Evolutionary conservation across 2,113 vertebrate genomes (phyloP), one percentile per base, ranked within the genome.

Genomic region (Alouatta palliata): DNA sequence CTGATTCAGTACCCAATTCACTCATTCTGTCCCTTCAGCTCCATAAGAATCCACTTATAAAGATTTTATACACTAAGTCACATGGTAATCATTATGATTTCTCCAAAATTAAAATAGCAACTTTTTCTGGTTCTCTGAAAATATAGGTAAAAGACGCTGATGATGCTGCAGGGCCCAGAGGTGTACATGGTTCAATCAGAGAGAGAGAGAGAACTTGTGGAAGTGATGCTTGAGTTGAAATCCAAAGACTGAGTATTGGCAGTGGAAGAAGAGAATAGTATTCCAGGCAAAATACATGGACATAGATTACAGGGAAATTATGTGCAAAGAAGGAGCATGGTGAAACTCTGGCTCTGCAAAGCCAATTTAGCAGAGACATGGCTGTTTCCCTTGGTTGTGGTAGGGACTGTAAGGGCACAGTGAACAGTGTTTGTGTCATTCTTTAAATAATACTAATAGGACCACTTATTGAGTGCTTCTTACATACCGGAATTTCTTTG

Each of bases 121-220:
- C 8, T 35, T 91, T 89, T 58, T 43, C 12, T 77, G 30, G 35
- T 23, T 89, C 77, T 96, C 45, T 30, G 66, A 88, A 88, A 85
- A 40, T 45, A 23, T 5, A 84, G 8, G 5, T 45, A 64, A 82
- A 87, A 27, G n/a, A 43, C 1, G 8, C 58, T 64, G 32, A 54
- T 5, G 21, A 85, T 49, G 0, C 11, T 40, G 2, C 20, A 68
- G 49, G 14, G n/a, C 9, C 11, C 2, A 47, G 13, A 12, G 14
- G 14, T 40, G 17, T 49, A 73, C 27, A 30, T 86, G 45, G 21
- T 73, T 45, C 52, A 25, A 0, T 52, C 71, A 68, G 40, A 77
- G 13, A 64, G 5, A n/a, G n/a, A n/a, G n/a, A 6, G 11, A 16
- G 13, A 5, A 2, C 3, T 8, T 23, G 7, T 9, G 23, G 27